Evolutionary conservation across 2,888 invertebrate species (phyloP).

Genomic region (Nymphalis polychloros): DNA sequence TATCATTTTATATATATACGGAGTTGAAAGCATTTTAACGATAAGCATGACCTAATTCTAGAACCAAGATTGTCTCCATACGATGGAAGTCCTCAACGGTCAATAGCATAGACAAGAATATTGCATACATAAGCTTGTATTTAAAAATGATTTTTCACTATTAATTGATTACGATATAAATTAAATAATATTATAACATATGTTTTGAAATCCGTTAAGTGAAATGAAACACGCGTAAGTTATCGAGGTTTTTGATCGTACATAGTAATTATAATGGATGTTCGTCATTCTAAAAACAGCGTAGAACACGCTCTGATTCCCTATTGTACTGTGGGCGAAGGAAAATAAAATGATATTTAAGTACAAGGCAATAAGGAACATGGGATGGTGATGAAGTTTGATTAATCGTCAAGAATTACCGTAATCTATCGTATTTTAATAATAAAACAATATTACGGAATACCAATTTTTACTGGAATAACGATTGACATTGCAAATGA

Average conservation of each 20-base stretch:
- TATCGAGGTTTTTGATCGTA: constrained; percentile 25
- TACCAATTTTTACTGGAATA: no score
- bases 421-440: neutral
- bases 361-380: constrained; percentile 4
- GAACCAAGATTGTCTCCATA: no score
- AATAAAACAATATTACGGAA: neutral
- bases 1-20: no score
- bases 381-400: neutral
- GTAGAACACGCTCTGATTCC: constrained; percentile 31
- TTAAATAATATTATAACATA: neutral
- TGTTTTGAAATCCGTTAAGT: constrained; percentile 3
- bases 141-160: no score
- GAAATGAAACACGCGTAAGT: constrained; percentile 17
- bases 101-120: no score
- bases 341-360: constrained; percentile 18
- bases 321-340: constrained; percentile 16
- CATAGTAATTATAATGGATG: constrained; percentile 26
- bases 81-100: no score
- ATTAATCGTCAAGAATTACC: neutral
- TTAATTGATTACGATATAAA: no score
- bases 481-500: no score
- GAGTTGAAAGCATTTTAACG: no score
- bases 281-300: constrained; percentile 26
- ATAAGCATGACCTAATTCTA: no score
- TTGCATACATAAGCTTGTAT: no score